Conservation (phyloP, 2,113 vertebrate species). For the Hippoglossus stenolepis region DNA sequence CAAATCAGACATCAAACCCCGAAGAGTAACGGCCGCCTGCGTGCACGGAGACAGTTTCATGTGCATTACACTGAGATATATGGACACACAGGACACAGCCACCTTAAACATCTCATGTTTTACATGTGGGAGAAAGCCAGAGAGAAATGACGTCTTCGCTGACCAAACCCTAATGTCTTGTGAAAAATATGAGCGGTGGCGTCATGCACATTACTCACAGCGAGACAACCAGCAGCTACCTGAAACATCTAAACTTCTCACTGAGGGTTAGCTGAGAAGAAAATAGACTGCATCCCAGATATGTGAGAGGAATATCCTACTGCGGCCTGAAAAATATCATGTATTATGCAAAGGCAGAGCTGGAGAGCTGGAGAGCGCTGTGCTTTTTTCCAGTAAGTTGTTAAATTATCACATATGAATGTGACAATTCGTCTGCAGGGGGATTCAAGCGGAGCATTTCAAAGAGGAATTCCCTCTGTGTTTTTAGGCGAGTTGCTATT, state of each 20-base stretch:
- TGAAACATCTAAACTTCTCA: conserved; percentile 48
- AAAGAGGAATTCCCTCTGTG: not conserved
- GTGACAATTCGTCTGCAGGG: conserved; percentile 1
- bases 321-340: conserved; percentile 15
- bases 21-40: conserved; percentile 50
- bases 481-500: conserved; percentile 4
- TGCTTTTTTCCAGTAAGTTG: conserved; percentile 2
- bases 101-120: conserved; percentile 58
- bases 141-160: conserved; percentile 57
- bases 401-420: conserved; percentile 19
- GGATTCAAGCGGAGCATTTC: not conserved
- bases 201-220: conserved; percentile 43
- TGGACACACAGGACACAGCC: conserved; percentile 38
- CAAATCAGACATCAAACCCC: conserved; percentile 68
- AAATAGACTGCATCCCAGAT: conserved; percentile 23
- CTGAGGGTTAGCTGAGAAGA: not conserved
- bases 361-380: not conserved
- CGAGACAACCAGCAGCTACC: conserved; percentile 49
- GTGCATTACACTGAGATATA: conserved; percentile 66
- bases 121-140: conserved; percentile 58
- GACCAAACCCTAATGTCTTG: conserved; percentile 54
- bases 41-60: conserved; percentile 60
- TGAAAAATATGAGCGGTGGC: conserved; percentile 56
- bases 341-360: conserved; percentile 16
- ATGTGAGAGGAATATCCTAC: conserved; percentile 9